These are phyloP conservation scores for Colaptes auratus DNA, from an alignment of 2,113 vertebrate genomes.

Conservation along the genomic window DNA sequence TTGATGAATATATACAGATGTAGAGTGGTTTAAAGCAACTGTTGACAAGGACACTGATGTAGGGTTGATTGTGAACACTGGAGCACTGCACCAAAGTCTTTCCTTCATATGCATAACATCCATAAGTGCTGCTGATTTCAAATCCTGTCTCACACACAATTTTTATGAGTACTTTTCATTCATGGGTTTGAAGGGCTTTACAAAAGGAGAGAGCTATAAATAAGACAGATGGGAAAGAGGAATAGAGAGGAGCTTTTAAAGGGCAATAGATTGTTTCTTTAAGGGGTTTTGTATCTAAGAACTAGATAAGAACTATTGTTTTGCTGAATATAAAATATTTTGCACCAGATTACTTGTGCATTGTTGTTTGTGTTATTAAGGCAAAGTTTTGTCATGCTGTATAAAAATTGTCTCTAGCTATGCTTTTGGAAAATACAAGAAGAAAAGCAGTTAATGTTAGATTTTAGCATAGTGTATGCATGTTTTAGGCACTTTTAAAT, in stretches of 20 bases:
- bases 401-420: conserved; percentile 1
- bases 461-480: neutral
- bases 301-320: neutral
- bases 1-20: neutral
- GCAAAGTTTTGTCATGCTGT: neutral
- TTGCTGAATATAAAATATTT: conserved; percentile 36
- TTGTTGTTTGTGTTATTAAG: conserved; percentile 16
- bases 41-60: neutral
- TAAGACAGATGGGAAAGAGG: conserved; percentile 29
- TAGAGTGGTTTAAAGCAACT: neutral
- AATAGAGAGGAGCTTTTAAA: neutral
- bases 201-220: conserved; percentile 45
- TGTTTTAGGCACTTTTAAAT: conserved; percentile 21
- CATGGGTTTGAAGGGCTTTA: neutral
- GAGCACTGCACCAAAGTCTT: neutral
- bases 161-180: conserved; percentile 34
- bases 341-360: conserved; percentile 5
- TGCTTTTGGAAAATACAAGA: conserved; percentile 14
- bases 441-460: neutral
- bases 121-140: neutral
- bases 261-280: neutral
- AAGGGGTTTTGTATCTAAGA: neutral
- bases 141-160: neutral
- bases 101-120: neutral
- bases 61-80: neutral